Base-by-base conservation (phyloP, 2,888 invertebrate species). In the Drosophila borealis region DNA sequence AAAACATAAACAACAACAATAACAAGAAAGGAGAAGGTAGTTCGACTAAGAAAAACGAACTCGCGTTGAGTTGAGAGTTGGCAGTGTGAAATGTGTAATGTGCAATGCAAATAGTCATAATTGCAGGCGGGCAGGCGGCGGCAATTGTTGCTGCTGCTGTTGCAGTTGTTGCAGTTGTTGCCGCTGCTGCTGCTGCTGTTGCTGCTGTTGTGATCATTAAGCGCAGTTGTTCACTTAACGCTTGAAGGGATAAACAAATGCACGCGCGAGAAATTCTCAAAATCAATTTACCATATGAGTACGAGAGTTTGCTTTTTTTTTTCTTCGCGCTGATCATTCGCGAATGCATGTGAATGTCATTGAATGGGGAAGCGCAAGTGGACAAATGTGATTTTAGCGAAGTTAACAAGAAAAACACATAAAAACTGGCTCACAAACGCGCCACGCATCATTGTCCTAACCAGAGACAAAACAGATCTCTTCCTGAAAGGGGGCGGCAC, bases 31-130 rank as follows among this genome's bases (percentile, higher is more conserved):
- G 6, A 62, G 74, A 63, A 55, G 73, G 57, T 69, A 56, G 54
- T 2, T 14, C 42, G 44, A 59, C 57, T 57, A 65, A 65, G 76
- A 68, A 74, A 75, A 56, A 59, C 70, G 39, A 66, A 50, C 36
- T 67, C 53, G 46, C 63, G 68, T 68, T 72, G 57, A 65, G 62
- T 46, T 60, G 42, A 64, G 68, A 78, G 62, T 70, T 69, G 62
- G 56, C 60, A 74, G 75, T 81, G 85, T 75, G 80, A 84, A 81
- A 74, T 81, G 79, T 74, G 75, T 72, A 80, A 87, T 74, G 88
- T 74, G 71, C 82, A 85, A 85, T 81, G 88, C 81, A 88, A 84
- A 84, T 78, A 78, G 88, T 88, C 86, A 84, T 88, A 88, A 80
- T 88, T 88, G 71, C 84, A 66, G 78, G 70, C 73, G 65, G 69